Base-by-base conservation (phyloP, 1,140 invertebrate species). In the Psilanteris sp. region DNA sequence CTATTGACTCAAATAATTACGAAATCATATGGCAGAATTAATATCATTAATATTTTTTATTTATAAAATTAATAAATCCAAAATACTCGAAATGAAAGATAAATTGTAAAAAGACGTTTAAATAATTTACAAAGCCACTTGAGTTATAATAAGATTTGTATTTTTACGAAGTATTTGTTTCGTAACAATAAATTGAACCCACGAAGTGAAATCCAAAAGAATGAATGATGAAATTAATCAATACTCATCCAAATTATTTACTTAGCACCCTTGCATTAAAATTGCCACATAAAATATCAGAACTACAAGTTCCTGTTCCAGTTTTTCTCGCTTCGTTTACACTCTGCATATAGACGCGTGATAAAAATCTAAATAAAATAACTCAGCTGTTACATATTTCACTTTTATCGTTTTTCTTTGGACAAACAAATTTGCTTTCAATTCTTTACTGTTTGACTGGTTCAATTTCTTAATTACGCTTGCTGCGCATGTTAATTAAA, bases 181-280 rank as follows among this genome's bases (percentile, higher is more conserved):
- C 36, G 18, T 22, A 6, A 4, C 31, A 14, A 32, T 29, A 8
- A 9, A n/a, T 14, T 9, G 18, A 39, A 39, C 16, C 11, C 18
- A 29, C 7, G 7, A 55, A 55, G 41, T 31, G 20, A 55, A 55
- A 55, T 41, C 52, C 52, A 41, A 41, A 55, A 41, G 13, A 55
- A 41, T 55, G 52, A 41, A 55, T 9, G 36, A 29, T 41, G 36
- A 55, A 55, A 18, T 41, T 41, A 55, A 55, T 55, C 52, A 55
- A 55, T 55, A 55, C 52, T 29, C 15, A 22, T 41, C 52, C 29
- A 27, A 54, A 55, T 55, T 55, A 55, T 55, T 37, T 55, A 31
- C 52, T 31, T 20, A 29, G n/a, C 26, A n/a, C 52, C 18, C 36
- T 41, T 4, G 27, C 16, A 14, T 29, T 55, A 13, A 41, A 29